Percentiles rank a stretch among this genome's conserved stretches.
Evolutionary conservation across 2,888 invertebrate species (phyloP).

Genomic region (Serrognathus titanus): DNA sequence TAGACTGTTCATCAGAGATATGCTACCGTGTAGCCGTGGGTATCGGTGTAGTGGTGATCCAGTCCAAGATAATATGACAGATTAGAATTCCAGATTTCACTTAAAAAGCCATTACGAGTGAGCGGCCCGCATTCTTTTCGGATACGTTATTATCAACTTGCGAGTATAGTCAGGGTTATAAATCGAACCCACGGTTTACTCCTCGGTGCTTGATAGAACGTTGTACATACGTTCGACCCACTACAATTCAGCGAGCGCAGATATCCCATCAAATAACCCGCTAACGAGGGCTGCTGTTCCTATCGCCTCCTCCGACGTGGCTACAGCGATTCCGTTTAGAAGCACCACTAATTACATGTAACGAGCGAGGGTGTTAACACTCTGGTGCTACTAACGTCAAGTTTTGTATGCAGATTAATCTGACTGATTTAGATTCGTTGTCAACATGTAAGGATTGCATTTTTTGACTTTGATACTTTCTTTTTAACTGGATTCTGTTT

Average conservation of each 20-base stretch:
- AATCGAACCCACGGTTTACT: conserved; percentile 28
- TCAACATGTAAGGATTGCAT: too few species aligned
- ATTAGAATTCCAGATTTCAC: conserved; percentile 42
- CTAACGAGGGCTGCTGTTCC: conserved; percentile 17
- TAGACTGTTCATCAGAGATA: conserved; percentile 36
- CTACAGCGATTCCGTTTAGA: conserved; percentile 16
- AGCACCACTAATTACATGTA: conserved; percentile 15
- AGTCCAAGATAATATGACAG: conserved; percentile 28
- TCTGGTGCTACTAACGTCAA: too few species aligned
- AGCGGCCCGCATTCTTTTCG: conserved; percentile 33
- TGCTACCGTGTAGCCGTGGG: conserved; percentile 31
- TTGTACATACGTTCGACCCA: conserved; percentile 14
- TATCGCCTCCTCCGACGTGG: conserved; percentile 10
- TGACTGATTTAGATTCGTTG: too few species aligned
- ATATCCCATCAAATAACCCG: conserved; percentile 15
- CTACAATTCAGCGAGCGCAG: conserved; percentile 16
- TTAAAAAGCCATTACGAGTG: conserved; percentile 42
- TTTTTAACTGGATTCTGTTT: too few species aligned
- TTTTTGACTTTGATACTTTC: too few species aligned
- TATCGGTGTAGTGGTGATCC: conserved; percentile 6
- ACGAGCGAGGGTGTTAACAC: conserved; percentile 2
- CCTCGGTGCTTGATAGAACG: too few species aligned
- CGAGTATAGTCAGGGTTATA: conserved; percentile 31
- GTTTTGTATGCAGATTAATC: too few species aligned
- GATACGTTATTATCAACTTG: conserved; percentile 35